Evolutionary conservation across 2,113 vertebrate species (phyloP), one percentile per base, ranked within the genome.

Genomic region (Polypterus senegalus): DNA sequence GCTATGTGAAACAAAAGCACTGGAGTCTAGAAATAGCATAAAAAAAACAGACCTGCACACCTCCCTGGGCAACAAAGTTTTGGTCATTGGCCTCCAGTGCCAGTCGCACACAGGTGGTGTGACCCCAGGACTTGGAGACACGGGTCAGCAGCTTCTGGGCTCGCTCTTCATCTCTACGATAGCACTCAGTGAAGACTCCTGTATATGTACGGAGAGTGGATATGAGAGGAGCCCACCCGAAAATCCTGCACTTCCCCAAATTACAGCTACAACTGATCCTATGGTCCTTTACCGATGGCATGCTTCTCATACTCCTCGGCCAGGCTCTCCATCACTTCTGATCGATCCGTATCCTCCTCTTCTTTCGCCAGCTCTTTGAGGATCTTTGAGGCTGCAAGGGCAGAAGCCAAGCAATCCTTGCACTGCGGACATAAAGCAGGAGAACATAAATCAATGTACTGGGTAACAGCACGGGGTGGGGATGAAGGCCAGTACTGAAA

Each of bases 361-460:
- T 95, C 91, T 67, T 69, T 69, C 9, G 92, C 82, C 48, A 99
- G 76, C 55, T 85, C 93, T 76, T 91, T 97, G 71, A 99, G 79
- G 72, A 99, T 91, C 77, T 88, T 97, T 77, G 84, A 93, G 77
- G 91, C 97, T 53, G 90, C 92, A 71, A 99, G 74, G 0, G 93
- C 93, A 0, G 92, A 88, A 0, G 66, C 83, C 2, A 80, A 87
- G 68, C 89, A 91, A 76, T 97, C 95, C 77, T 78, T 8, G 51
- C 10, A 10, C 10, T 80, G 59, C 81, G 81, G 27, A 27, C 27
- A n/a, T n/a, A 27, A 27, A 27, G 27, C 27, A 27, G 27, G 27
- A 27, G 1, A 2, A 27, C 27, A 27, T 27, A 27, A 27, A 27
- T 27, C 27, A 27, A 27, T 27, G 27, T 27, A 27, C 27, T 27